Percentiles rank a stretch among this genome's conserved stretches.
Evolutionary conservation across 1,140 invertebrate species (phyloP).

Genomic region (Drosophila kikkawai): DNA sequence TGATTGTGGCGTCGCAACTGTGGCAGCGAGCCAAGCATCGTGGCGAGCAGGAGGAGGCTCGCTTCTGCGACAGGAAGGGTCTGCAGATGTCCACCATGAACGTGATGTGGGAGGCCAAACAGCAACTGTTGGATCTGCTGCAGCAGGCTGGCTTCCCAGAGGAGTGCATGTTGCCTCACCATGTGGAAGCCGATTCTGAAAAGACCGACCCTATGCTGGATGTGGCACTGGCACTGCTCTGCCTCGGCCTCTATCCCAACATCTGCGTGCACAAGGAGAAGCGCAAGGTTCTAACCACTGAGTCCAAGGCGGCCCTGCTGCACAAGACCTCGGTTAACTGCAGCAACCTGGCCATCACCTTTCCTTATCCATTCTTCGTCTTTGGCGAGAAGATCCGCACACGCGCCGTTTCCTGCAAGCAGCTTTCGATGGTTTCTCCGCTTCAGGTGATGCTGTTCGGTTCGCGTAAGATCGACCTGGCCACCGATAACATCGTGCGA

Average conservation of each 20-base stretch:
- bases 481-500: slow-evolving; percentile 89
- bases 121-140: slow-evolving; percentile 94
- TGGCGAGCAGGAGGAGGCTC: slow-evolving; percentile 92
- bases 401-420: slow-evolving; percentile 97
- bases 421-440: slow-evolving; percentile 98
- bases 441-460: slow-evolving; percentile 97
- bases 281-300: slow-evolving; percentile 97
- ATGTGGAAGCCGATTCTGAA: slow-evolving; percentile 91
- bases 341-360: slow-evolving; percentile 92
- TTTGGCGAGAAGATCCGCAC: slow-evolving; percentile 99
- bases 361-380: slow-evolving; percentile 98
- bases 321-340: slow-evolving; percentile 99
- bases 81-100: slow-evolving; percentile 94
- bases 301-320: slow-evolving; percentile 96
- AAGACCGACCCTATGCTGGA: slow-evolving; percentile 93
- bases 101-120: slow-evolving; percentile 96
- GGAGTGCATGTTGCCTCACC: slow-evolving; percentile 90
- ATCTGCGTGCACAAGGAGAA: slow-evolving; percentile 98
- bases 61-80: slow-evolving; percentile 96
- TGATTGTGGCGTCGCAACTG: slow-evolving; percentile 94
- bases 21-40: slow-evolving; percentile 92
- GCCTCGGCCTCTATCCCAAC: slow-evolving; percentile 97
- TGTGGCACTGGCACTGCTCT: slow-evolving; percentile 93
- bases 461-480: slow-evolving; percentile 92
- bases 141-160: slow-evolving; percentile 95